Evolutionary conservation across 2,888 invertebrate genomes (phyloP).

Genomic region (Tanytarsus gracilentus): DNA sequence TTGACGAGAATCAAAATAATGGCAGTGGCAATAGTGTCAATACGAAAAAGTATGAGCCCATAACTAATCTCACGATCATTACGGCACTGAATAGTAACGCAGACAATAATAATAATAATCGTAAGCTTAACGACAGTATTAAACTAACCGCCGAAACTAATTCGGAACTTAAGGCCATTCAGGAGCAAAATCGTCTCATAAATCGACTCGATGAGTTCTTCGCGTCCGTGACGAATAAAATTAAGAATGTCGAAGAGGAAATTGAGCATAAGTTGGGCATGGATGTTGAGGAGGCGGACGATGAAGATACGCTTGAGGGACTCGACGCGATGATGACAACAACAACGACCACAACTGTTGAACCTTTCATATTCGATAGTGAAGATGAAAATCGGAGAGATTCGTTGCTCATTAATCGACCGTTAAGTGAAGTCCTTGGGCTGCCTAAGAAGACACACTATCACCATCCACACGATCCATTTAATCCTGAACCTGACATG

Average conservation of each 20-base stretch:
- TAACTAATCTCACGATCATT: conserved; percentile 38
- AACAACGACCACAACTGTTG: conserved; percentile 28
- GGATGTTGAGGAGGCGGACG: conserved; percentile 33
- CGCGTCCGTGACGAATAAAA: conserved; percentile 18
- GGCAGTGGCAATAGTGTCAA: conserved; percentile 32
- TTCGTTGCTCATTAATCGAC: conserved; percentile 37
- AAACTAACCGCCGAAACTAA: background rate
- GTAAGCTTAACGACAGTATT: conserved; percentile 30
- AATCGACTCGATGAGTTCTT: conserved; percentile 22
- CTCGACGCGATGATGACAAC: conserved; percentile 29
- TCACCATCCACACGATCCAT: conserved; percentile 26
- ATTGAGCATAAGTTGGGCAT: conserved; percentile 30
- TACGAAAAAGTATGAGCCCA: conserved; percentile 42
- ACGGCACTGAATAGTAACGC: conserved; percentile 30
- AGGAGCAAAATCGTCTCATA: conserved; percentile 17
- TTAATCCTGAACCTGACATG: background rate
- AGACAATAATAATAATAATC: conserved; percentile 38
- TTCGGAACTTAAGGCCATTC: background rate
- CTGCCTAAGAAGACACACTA: conserved; percentile 39
- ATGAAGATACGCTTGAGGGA: conserved; percentile 32
- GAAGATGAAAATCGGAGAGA: background rate
- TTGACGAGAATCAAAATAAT: conserved; percentile 19
- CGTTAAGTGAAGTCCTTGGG: conserved; percentile 42
- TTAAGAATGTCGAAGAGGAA: conserved; percentile 18
- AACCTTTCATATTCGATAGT: background rate